Evolutionary conservation across 2,797 vertebrate species (phyloP), one percentile per base, ranked within the genome.

Genomic region (Orientallactaga sibirica): DNA sequence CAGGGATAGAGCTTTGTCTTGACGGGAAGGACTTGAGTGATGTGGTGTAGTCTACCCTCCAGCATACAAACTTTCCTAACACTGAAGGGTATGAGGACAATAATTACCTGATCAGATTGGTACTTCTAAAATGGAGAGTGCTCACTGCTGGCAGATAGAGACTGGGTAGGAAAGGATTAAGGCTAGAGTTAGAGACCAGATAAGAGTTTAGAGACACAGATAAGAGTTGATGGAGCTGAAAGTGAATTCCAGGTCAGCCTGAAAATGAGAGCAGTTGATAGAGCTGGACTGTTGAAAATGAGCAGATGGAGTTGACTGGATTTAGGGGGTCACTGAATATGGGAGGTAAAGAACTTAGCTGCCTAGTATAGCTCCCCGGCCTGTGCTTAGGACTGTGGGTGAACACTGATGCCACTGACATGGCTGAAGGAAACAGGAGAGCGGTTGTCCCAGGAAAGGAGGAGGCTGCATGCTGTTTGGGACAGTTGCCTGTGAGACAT

Each of bases 1-100:
- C 2, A 8, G 74, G 43, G 86, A 67, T 1, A 0, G 24, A 55
- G 27, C 55, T 2, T 4, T 11, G 55, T 16, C 55, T 58, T 0
- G 0, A 7, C 33, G 2, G 22, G 64, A 64, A 64, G 5, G 24
- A 24, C 52, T 24, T 66, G 29, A 29, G 12, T 33, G 58, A 37
- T 8, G 22, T 37, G 61, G 29, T 58, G 15, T 15, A 14, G 2
- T 33, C 14, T 48, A 20, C 48, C 64, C 25, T 64, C 22, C 19
- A 37, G 22, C 25, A n/a, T 52, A 48, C 88, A 48, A 3, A 24
- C 19, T 64, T 22, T 64, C 62, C 20, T 64, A 24, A 64, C 62
- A n/a, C 61, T 22, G 80, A 80, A 41, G 20, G 25, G 7, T 16
- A 1, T 37, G 43, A 15, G 43, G 48, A 71, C 64, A 41, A 70